Base-by-base conservation (phyloP, 2,888 invertebrate species). In the Pollenia amentaria region DNA sequence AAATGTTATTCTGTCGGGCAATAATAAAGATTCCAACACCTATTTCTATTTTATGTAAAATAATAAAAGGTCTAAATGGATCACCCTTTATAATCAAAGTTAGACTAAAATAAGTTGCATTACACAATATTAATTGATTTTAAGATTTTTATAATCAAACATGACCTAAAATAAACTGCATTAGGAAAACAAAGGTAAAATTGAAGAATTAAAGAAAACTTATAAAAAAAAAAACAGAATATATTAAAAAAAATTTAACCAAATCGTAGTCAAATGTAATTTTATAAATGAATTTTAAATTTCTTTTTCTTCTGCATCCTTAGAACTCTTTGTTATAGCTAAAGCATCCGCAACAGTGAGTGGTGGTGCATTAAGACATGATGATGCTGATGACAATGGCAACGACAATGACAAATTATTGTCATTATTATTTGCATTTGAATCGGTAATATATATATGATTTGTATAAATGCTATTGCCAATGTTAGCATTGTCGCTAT, bases 231-330 rank as follows among this genome's bases (percentile, higher is more conserved):
- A 57, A 14, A 9, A 4, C 18, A 0, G 51, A 73, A 67, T 38
- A 12, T 18, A 14, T 16, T 21, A 12, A 18, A 73, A 46, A 78
- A 7, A 18, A 7, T 51, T 51, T 6, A 29, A 29, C 1, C 1
- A n/a, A 40, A 18, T 62, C 18, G 16, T 29, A 62, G 4, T 10
- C 9, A 10, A 62, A 72, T 65, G 48, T 9, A 44, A 70, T 53
- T 18, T 18, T 57, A 72, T 14, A 46, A 62, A 72, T 48, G 38
- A 55, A 79, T 77, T 87, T 89, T 89, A 89, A 88, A 89, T 89
- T 88, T 89, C 89, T 78, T 89, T 89, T 72, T 89, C 89, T 75
- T 87, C 84, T 83, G 82, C 67, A 75, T 76, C 82, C 72, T 85
- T 75, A 62, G 82, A 38, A 81, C 57, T 77, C 75, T 85, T 88